Conservation (phyloP, 2,888 invertebrate species). For the Eucera pruinosa region DNA sequence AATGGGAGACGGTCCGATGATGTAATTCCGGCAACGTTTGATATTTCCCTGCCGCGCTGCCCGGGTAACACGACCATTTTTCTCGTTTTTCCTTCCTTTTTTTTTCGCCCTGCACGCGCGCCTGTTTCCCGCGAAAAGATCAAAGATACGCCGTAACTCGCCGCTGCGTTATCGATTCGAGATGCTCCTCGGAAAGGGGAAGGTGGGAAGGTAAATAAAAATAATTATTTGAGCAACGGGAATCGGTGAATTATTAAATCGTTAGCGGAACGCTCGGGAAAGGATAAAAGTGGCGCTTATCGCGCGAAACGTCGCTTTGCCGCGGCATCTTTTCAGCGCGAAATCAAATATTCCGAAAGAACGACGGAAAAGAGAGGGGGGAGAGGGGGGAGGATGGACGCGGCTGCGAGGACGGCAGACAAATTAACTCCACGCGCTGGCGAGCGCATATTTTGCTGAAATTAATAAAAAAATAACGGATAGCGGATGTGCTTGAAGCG, state of each 20-base stretch:
- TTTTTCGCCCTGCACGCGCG: background rate
- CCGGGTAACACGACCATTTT: slow-evolving; percentile 44
- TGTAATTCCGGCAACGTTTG: slow-evolving; percentile 57
- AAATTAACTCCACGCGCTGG: slow-evolving; percentile 51
- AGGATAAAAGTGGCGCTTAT: slow-evolving; percentile 2
- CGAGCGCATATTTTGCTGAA: slow-evolving; percentile 58
- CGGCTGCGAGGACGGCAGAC: slow-evolving; percentile 43
- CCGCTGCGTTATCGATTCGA: too few species aligned
- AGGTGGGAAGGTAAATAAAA: too few species aligned
- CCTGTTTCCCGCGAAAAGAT: too few species aligned
- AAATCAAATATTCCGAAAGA: slow-evolving; percentile 50
- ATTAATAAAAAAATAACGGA: slow-evolving; percentile 62
- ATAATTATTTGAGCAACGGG: too few species aligned
- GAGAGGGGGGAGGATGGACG: slow-evolving; percentile 21
- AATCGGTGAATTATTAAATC: too few species aligned
- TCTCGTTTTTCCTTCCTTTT: background rate
- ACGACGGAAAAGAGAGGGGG: slow-evolving; percentile 1
- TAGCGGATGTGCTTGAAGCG: slow-evolving; percentile 36
- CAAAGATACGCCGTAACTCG: slow-evolving; percentile 29
- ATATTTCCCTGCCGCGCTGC: slow-evolving; percentile 42
- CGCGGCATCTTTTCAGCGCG: slow-evolving; percentile 21
- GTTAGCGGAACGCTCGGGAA: too few species aligned
- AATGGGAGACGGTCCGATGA: slow-evolving; percentile 57
- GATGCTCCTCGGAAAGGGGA: too few species aligned
- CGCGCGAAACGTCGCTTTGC: slow-evolving; percentile 10